Percentiles rank a stretch among this genome's conserved stretches.
Evolutionary conservation across 2,797 vertebrate genomes (phyloP).

Genomic region (Euthynnus affinis): DNA sequence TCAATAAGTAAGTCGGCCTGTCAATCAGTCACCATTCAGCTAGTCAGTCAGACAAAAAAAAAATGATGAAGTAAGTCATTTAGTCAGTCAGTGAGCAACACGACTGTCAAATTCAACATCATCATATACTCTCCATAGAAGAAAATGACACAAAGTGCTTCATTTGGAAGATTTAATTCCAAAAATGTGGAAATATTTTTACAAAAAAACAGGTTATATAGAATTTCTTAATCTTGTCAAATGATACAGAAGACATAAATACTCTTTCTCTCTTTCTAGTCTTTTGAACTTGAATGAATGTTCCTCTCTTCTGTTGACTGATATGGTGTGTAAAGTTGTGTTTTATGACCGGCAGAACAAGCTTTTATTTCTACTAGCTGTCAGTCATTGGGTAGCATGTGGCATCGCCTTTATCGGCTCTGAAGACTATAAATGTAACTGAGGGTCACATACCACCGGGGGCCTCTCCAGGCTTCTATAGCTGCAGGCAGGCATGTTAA

Average conservation of each 20-base stretch:
- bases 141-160: background rate
- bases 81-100: background rate
- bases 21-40: constrained; percentile 7
- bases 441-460: constrained; percentile 73
- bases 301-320: constrained; percentile 22
- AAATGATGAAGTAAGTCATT: background rate
- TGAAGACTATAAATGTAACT: constrained; percentile 70
- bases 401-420: constrained; percentile 68
- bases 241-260: background rate
- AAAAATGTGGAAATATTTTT: background rate
- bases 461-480: constrained; percentile 52
- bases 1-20: constrained; percentile 11
- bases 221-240: background rate
- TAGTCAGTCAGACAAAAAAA: background rate
- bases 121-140: background rate
- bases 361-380: constrained; percentile 58
- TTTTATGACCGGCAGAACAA: constrained; percentile 56
- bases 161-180: background rate
- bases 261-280: too few relatives aligned
- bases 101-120: background rate
- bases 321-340: constrained; percentile 1
- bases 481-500: constrained; percentile 70
- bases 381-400: constrained; percentile 68
- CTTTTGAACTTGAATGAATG: background rate
- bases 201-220: too few relatives aligned